phyloP scores from a whole-genome alignment of 1,140 invertebrate species.

The Ylistrum balloti region DNA sequence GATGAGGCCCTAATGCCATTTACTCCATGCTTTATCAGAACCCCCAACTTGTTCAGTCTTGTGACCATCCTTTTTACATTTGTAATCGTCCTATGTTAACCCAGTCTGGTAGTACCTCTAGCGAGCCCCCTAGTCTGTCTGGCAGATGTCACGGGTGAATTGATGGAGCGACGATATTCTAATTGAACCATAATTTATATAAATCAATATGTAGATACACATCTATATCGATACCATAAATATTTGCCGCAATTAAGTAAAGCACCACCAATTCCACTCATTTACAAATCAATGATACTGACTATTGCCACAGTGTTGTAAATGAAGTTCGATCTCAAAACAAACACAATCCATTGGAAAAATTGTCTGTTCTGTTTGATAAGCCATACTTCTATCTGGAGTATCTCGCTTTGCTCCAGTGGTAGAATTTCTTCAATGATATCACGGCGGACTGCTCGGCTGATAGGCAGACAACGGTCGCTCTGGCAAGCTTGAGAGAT shows the following conservation, averaged over 20 bases:
- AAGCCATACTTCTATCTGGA: conserved; percentile 18
- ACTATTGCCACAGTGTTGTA: neutral
- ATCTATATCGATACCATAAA: conserved; percentile 29
- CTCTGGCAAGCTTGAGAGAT: conserved; percentile 11
- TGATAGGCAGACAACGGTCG: neutral
- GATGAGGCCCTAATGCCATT: too few species aligned
- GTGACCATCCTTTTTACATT: too few species aligned
- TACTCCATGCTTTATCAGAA: too few species aligned
- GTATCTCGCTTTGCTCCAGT: conserved; percentile 14
- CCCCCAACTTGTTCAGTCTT: too few species aligned
- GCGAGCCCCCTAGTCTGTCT: neutral
- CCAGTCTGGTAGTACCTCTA: neutral
- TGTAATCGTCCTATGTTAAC: neutral
- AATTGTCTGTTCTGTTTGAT: neutral
- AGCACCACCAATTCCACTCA: neutral
- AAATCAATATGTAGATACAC: conserved; percentile 19
- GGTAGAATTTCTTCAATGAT: conserved; percentile 34
- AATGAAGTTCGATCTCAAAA: neutral
- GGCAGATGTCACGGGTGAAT: conserved; percentile 12
- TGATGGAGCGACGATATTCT: conserved; percentile 4
- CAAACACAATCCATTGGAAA: neutral
- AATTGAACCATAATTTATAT: conserved; percentile 32
- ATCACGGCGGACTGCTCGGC: neutral
- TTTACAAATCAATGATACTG: neutral
- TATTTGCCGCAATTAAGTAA: conserved; percentile 39